These are phyloP conservation scores for Eurois occulta DNA, from an alignment of 2,888 invertebrate genomes.

Conservation along the genomic window DNA sequence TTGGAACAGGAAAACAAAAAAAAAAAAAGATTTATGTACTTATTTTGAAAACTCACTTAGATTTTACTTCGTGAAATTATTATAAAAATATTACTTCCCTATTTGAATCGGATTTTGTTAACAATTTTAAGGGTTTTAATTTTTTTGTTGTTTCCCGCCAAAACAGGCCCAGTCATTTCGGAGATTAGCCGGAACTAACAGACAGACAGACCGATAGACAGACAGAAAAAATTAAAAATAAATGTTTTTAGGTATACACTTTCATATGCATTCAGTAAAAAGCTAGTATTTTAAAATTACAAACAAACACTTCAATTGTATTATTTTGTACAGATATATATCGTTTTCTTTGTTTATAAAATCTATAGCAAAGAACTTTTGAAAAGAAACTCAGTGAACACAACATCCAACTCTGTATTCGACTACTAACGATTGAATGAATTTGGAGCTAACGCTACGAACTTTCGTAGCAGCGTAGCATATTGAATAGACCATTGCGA, in stretches of 20 bases:
- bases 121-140: too few species aligned
- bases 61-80: neutral
- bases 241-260: too few species aligned
- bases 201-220: too few species aligned
- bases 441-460: slow-evolving; percentile 53
- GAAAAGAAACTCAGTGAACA: slow-evolving; percentile 2
- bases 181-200: too few species aligned
- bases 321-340: neutral
- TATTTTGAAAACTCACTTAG: neutral
- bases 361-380: slow-evolving; percentile 15
- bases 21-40: neutral
- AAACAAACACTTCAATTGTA: too few species aligned
- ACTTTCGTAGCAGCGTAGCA: slow-evolving; percentile 56
- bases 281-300: too few species aligned
- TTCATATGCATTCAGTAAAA: too few species aligned
- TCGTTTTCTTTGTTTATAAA: neutral
- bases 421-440: slow-evolving; percentile 58
- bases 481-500: slow-evolving; percentile 40
- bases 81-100: too few species aligned
- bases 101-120: too few species aligned
- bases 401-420: slow-evolving; percentile 18
- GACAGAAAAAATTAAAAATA: too few species aligned
- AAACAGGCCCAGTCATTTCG: too few species aligned
- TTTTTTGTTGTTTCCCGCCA: too few species aligned
- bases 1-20: neutral